Conservation (phyloP, 2,113 vertebrate genomes). For the Sula dactylatra region DNA sequence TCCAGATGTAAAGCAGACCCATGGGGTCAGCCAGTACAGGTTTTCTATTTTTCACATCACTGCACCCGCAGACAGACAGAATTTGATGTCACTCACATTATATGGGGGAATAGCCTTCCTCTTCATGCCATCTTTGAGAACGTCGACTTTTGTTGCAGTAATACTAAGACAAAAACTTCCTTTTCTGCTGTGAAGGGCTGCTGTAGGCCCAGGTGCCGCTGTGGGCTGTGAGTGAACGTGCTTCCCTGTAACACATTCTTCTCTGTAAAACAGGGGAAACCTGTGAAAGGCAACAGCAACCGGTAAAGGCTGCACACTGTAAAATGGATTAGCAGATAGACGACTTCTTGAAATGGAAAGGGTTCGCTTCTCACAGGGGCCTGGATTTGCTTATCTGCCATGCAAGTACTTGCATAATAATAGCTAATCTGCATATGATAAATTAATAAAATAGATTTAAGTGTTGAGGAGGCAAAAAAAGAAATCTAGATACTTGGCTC, state of each 20-base stretch:
- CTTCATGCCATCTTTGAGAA: neutral
- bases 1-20: constrained; percentile 23
- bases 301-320: neutral
- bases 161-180: neutral
- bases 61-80: constrained; percentile 32
- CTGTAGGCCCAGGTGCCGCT: neutral
- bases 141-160: neutral
- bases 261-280: neutral
- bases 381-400: constrained; percentile 3
- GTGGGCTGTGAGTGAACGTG: neutral
- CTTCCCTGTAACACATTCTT: neutral
- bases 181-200: neutral
- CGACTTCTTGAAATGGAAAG: constrained; percentile 21
- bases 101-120: neutral
- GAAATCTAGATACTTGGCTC: neutral
- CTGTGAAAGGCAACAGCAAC: neutral
- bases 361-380: neutral
- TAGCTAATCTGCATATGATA: neutral
- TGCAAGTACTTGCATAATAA: constrained; percentile 10
- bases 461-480: neutral
- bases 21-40: constrained; percentile 18
- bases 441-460: constrained; percentile 18
- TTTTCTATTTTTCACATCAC: constrained; percentile 61
- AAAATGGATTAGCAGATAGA: constrained; percentile 12
- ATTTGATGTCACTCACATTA: neutral